Evolutionary conservation across 2,888 invertebrate species (phyloP), one percentile per base, ranked within the genome.

Genomic region (Cephus pulcher): DNA sequence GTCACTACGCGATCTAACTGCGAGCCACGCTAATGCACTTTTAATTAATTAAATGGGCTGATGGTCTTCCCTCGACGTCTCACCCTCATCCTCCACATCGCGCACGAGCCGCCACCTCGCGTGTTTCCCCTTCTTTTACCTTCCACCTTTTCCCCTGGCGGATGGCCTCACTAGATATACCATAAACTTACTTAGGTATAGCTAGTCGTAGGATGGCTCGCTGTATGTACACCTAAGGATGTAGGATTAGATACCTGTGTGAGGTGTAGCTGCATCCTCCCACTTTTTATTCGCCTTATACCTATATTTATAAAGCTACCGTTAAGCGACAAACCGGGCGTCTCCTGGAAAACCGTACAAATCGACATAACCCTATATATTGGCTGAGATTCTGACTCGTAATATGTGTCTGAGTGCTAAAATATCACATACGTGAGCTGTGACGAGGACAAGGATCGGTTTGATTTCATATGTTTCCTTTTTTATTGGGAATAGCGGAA

Each of bases 21-120:
- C 78, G 77, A 77, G 78, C 85, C 84, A 80, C 83, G 89, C 90
- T 91, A 91, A 91, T 91, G 91, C 91, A 91, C 90, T 91, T 90
- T 91, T 91, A 91, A 91, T 91, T 91, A 91, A 91, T 91, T 91
- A 91, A 91, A 91, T 90, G 90, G 90, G 87, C 87, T 88, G 88
- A 89, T 89, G 87, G 89, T 80, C 83, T 82, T 81, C 87, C 85
- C 84, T 84, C 82, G 80, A 85, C 83, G 85, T 80, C 34, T 79
- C 78, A 75, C 79, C 78, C 76, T 75, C 75, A 74, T 70, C 82
- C 78, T 81, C 78, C 76, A 68, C 80, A 82, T 83, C 40, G 34
- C 68, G 70, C 40, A 34, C 37, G 33, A 69, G 70, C 75, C 77
- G 76, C 85, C 86, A 88, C 88, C 89, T 91, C 91, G 91, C 91